A percentile compares a stretch with the other conserved stretches of the same genome.
Conservation (phyloP, 2,113 vertebrate species). For the Nannospalax galili region DNA sequence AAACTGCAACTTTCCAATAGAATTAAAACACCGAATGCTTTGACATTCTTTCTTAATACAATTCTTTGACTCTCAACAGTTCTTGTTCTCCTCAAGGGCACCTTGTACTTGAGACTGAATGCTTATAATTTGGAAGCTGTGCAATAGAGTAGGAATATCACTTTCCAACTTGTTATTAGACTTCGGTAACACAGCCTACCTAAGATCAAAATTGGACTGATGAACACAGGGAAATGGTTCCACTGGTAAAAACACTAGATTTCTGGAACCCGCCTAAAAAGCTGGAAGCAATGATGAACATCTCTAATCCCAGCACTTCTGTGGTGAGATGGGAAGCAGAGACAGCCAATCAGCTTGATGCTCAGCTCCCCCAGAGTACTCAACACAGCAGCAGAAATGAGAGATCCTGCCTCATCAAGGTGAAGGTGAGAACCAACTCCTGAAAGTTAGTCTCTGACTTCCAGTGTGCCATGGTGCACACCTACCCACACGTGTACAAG, state of each 20-base stretch:
- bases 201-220: neutral
- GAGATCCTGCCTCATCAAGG: too few relatives aligned
- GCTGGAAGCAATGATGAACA: neutral
- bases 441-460: neutral
- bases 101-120: neutral
- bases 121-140: neutral
- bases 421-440: too few relatives aligned
- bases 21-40: conserved; percentile 26
- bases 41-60: conserved; percentile 5
- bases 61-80: conserved; percentile 38
- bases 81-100: neutral
- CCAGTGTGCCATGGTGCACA: neutral
- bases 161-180: neutral
- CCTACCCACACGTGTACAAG: neutral
- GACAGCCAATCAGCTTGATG: neutral
- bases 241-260: neutral
- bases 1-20: conserved; percentile 34
- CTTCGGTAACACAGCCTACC: neutral
- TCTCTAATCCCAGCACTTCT: too few relatives aligned
- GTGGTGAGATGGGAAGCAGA: neutral
- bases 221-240: neutral
- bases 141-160: neutral
- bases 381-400: neutral
- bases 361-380: neutral
- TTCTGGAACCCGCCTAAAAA: neutral